phyloP scores from a whole-genome alignment of 2,797 vertebrate genomes.

The Helostoma temminkii region DNA sequence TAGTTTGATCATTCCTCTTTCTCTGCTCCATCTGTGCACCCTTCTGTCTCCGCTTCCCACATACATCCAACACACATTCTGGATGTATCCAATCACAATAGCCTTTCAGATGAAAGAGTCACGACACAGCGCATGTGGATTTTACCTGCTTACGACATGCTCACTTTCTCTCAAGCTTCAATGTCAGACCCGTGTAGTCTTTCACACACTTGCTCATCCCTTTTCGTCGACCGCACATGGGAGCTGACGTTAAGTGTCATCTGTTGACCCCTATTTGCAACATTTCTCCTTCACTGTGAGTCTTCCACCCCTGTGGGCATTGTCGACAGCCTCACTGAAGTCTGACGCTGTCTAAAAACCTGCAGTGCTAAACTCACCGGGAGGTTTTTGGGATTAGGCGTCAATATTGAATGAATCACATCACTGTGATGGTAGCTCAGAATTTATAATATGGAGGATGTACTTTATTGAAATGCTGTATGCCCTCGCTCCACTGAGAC shows the following conservation, averaged over 20 bases:
- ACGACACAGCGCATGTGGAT: conserved; percentile 51
- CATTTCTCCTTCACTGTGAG: conserved; percentile 9
- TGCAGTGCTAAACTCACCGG: conserved; percentile 5
- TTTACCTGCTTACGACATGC: conserved; percentile 32
- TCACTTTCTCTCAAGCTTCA: not conserved
- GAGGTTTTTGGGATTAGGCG: conserved; percentile 21
- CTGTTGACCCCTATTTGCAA: conserved; percentile 28
- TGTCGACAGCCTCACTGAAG: not conserved
- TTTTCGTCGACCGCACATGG: conserved; percentile 32
- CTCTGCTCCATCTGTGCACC: conserved; percentile 71
- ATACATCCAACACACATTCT: conserved; percentile 74
- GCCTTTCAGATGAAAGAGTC: conserved; percentile 58
- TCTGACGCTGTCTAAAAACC: conserved; percentile 10
- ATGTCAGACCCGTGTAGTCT: not conserved
- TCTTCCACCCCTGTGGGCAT: not conserved
- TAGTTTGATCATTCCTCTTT: conserved; percentile 59
- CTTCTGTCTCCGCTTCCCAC: conserved; percentile 76
- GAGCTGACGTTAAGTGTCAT: conserved; percentile 14
- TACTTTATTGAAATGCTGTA: conserved; percentile 27
- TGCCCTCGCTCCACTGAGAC: conserved; percentile 7
- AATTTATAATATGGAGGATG: conserved; percentile 16
- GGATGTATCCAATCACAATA: conserved; percentile 47
- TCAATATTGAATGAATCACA: conserved; percentile 13
- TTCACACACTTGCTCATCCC: conserved; percentile 5
- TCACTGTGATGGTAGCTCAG: conserved; percentile 4